Conservation (phyloP, 1,140 invertebrate species). For the Metopolophium dirhodum region DNA sequence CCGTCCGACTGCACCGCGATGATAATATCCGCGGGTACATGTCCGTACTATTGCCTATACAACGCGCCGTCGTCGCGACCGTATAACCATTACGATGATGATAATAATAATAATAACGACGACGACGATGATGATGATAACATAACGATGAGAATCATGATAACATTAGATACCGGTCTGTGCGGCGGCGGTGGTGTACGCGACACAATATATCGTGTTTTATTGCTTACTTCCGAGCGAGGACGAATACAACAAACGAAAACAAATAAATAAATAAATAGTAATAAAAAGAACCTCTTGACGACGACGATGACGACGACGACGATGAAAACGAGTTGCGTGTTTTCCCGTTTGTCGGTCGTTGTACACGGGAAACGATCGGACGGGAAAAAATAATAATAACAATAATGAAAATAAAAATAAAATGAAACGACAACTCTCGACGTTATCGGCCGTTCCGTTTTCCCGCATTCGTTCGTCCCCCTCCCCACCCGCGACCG, state of each 20-base stretch:
- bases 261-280: slow-evolving; percentile 7
- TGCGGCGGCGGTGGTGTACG: not conserved
- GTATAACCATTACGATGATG: not conserved
- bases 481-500: not conserved
- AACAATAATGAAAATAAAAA: not conserved
- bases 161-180: not conserved
- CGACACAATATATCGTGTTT: not conserved
- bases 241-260: not conserved
- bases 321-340: not conserved
- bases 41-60: slow-evolving; percentile 31
- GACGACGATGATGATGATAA: not conserved
- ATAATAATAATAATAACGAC: no score
- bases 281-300: slow-evolving; percentile 2
- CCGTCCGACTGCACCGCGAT: not conserved
- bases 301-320: not conserved
- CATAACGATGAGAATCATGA: not conserved
- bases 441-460: slow-evolving; percentile 42
- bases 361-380: not conserved
- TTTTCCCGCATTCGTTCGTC: not conserved
- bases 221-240: not conserved
- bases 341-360: not conserved
- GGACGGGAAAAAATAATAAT: not conserved
- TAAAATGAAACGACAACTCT: not conserved
- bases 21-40: no score
- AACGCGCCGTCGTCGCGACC: not conserved